Percentiles rank a stretch among this genome's conserved stretches.
Evolutionary conservation across 1,140 invertebrate genomes (phyloP).

Genomic region (Magallana angulata): DNA sequence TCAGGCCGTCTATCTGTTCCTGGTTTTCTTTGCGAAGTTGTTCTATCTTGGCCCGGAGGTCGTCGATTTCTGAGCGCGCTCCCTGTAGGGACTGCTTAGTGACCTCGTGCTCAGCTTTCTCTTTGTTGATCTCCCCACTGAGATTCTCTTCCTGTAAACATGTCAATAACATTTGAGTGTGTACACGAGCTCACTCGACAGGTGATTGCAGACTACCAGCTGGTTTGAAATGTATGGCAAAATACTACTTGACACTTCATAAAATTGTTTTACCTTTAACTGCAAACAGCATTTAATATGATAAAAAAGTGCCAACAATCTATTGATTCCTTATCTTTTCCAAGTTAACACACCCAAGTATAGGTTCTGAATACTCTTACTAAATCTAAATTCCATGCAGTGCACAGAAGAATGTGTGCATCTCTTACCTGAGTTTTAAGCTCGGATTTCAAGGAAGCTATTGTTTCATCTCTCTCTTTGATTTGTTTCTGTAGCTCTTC

Average conservation of each 20-base stretch:
- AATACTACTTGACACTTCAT: not conserved
- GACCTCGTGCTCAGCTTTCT: constrained; percentile 43
- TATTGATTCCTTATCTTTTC: constrained; percentile 12
- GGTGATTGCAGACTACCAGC: not conserved
- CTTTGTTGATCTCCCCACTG: constrained; percentile 52
- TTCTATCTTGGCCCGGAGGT: constrained; percentile 35
- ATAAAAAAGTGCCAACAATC: not conserved
- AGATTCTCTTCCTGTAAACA: constrained; percentile 52
- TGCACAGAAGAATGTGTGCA: no score
- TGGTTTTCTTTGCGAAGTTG: constrained; percentile 34
- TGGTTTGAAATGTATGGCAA: not conserved
- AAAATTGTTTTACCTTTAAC: not conserved
- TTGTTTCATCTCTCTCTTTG: constrained; percentile 54
- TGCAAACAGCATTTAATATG: not conserved
- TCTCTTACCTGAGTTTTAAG: constrained; percentile 58
- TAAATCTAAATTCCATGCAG: not conserved
- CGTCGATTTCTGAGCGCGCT: constrained; percentile 33
- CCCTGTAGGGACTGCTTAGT: constrained; percentile 37
- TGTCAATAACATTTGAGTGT: not conserved
- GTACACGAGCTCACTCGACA: not conserved
- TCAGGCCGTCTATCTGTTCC: constrained; percentile 48
- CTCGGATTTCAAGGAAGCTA: constrained; percentile 47
- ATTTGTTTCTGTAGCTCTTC: constrained; percentile 60
- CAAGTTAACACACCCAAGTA: not conserved
- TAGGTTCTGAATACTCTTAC: not conserved